phyloP scores from a whole-genome alignment of 1,140 invertebrate species.

The Papilio machaon region DNA sequence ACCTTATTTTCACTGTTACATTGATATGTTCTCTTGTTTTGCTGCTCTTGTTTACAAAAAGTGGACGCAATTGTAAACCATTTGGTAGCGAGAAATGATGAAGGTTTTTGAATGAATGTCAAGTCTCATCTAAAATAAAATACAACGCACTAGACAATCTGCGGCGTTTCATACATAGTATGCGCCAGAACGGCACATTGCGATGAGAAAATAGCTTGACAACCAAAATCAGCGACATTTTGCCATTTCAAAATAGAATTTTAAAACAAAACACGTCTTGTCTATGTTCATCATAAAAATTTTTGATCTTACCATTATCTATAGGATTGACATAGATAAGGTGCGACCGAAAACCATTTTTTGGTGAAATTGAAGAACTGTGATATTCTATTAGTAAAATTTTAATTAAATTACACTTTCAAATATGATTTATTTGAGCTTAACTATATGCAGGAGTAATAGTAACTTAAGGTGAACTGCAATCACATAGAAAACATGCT shows the following conservation, averaged over 20 bases:
- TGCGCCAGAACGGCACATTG: conserved; percentile 80
- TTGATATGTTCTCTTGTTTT: conserved; percentile 72
- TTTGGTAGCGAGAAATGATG: conserved; percentile 67
- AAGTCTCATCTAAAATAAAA: conserved; percentile 81
- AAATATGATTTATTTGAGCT: not conserved
- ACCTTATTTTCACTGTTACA: conserved; percentile 59
- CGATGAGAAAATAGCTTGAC: conserved; percentile 82
- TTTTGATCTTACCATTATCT: conserved; percentile 22
- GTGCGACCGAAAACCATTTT: not conserved
- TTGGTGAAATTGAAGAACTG: not conserved
- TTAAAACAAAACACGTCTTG: conserved; percentile 70
- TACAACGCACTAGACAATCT: conserved; percentile 78
- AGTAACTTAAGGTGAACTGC: not conserved
- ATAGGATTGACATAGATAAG: conserved; percentile 6
- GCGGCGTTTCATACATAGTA: conserved; percentile 79
- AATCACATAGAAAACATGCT: not conserved
- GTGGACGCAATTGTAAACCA: conserved; percentile 61
- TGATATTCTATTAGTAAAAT: not conserved
- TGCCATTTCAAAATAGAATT: conserved; percentile 73
- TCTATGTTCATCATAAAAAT: conserved; percentile 47
- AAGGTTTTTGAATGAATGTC: conserved; percentile 76
- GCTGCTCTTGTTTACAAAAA: conserved; percentile 76
- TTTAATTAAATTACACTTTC: not conserved
- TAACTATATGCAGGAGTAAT: not conserved
- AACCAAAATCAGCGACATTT: conserved; percentile 80